Base-by-base conservation (phyloP, 2,797 vertebrate species). In the Heteromormyrus szaboi region DNA sequence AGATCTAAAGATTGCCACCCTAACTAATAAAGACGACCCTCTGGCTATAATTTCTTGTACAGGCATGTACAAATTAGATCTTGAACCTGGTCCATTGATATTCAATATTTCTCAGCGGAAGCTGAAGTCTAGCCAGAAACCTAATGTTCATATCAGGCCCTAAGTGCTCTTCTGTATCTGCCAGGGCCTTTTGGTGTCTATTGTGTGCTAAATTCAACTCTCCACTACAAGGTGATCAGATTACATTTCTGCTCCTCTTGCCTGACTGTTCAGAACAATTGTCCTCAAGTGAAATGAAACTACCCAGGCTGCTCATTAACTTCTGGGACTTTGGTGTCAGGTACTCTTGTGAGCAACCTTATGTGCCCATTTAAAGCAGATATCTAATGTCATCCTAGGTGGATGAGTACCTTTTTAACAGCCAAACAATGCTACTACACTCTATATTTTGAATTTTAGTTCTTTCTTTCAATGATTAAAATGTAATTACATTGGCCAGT, bases 21-120 rank as follows among this genome's bases (percentile, higher is more conserved):
- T 41, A 79, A 79, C 33, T 33, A 68, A 68, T 68, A 68, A 79
- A 79, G 72, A 79, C 33, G 4, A 44, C 33, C 72, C 37, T 79
- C 17, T 79, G 37, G 72, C 33, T 79, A 79, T 44, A 79, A 79
- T 79, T 79, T 79, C 72, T 79, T 79, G 72, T 79, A 44, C 12
- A 37, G 37, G 72, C 37, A 79, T 79, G 72, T 79, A 79, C 72
- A 79, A 44, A 44, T 79, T 79, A n/a, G 72, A 79, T 79, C 37
- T 79, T 79, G 72, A 79, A 79, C 72, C 72, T 79, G 72, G 33
- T 19, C 72, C 37, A 79, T 44, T 79, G 72, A 79, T 37, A 79
- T 79, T 79, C 72, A 79, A 79, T 79, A 44, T 79, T n/a, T 79
- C 37, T 79, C 72, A 44, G 72, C 37, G 72, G 72, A 79, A 79